phyloP scores from a whole-genome alignment of 1,140 invertebrate genomes.

The Tetramorium simillimum region DNA sequence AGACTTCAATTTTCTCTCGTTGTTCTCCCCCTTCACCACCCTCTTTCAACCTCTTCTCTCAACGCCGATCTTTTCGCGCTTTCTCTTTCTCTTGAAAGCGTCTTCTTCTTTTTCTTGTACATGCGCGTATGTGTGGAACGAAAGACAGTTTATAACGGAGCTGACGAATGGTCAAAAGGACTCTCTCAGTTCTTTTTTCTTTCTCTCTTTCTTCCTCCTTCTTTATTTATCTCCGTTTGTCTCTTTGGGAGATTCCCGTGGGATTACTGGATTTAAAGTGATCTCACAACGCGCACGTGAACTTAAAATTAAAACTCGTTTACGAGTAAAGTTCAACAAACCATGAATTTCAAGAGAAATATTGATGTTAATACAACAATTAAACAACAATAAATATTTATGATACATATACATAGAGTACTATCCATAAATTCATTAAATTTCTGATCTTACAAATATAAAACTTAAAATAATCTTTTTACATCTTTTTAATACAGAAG shows the following conservation, averaged over 20 bases:
- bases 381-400: not conserved
- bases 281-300: not conserved
- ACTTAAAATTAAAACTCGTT: slow-evolving; percentile 16
- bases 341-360: not conserved
- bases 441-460: not conserved
- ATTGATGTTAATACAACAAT: not conserved
- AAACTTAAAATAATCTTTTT: not conserved
- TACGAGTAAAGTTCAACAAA: not conserved
- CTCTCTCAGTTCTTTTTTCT: not conserved
- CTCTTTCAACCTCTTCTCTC: slow-evolving; percentile 20
- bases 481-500: not conserved
- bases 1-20: slow-evolving; percentile 74
- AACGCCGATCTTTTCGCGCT: slow-evolving; percentile 35
- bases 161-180: slow-evolving; percentile 66
- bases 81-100: slow-evolving; percentile 38
- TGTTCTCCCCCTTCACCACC: slow-evolving; percentile 62
- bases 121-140: not conserved
- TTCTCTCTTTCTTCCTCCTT: not conserved
- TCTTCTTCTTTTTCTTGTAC: slow-evolving; percentile 10
- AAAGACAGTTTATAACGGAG: slow-evolving; percentile 67
- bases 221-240: slow-evolving; percentile 15
- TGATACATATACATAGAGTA: not conserved
- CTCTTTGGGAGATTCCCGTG: slow-evolving; percentile 54
- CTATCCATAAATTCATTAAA: not conserved
- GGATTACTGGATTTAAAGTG: slow-evolving; percentile 49